A percentile compares a stretch with the other conserved stretches of the same genome.
Conservation (phyloP, 2,113 vertebrate species). For the Sprattus sprattus region DNA sequence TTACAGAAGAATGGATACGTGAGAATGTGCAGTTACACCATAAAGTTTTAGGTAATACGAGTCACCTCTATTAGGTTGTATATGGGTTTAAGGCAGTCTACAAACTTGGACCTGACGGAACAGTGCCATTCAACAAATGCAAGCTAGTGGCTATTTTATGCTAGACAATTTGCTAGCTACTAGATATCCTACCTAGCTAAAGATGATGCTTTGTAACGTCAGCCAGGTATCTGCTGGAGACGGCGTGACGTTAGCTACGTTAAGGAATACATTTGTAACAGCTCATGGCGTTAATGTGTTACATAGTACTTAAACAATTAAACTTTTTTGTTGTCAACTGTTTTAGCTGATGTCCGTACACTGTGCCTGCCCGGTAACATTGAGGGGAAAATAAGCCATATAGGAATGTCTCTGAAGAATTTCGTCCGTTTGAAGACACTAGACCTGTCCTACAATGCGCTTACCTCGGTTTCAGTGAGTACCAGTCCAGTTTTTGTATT, state of each 20-base stretch:
- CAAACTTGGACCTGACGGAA: background rate
- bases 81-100: background rate
- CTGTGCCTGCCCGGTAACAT: constrained; percentile 74
- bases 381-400: constrained; percentile 74
- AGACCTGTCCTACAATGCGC: constrained; percentile 75
- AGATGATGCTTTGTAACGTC: background rate
- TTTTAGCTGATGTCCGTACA: constrained; percentile 73
- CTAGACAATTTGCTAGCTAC: no score
- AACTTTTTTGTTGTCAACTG: background rate
- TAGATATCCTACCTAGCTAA: background rate
- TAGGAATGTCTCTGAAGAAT: constrained; percentile 72
- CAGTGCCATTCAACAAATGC: background rate
- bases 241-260: background rate
- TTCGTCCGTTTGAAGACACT: constrained; percentile 73
- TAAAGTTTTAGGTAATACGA: constrained; percentile 68
- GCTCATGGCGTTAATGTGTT: background rate
- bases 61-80: constrained; percentile 4
- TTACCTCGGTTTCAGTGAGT: constrained; percentile 73
- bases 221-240: background rate
- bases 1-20: constrained; percentile 75
- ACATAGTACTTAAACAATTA: background rate
- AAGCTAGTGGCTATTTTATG: background rate
- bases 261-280: background rate
- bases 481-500: background rate
- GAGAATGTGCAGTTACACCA: constrained; percentile 66